Base-by-base conservation (phyloP, 92 coral and sea anemone species). In the Actinostola sp. region DNA sequence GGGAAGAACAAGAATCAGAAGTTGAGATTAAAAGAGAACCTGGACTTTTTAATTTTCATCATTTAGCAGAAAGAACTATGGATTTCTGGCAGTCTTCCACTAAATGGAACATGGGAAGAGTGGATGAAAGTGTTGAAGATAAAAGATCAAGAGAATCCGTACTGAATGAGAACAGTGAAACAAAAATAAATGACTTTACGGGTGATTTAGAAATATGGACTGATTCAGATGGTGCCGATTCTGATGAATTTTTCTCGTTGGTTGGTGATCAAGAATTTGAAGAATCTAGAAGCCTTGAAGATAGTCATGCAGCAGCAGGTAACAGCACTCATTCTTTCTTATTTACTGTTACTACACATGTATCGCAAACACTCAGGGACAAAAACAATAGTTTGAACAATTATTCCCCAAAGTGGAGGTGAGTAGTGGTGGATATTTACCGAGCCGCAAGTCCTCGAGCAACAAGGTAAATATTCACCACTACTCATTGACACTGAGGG, bases 261-360 rank as follows among this genome's bases (percentile, higher is more conserved):
- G 87, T 90, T 69, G 80, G 96, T 53, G 81, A 80, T 51, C 87
- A 81, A 61, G 86, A 76, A 44, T 68, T 68, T 27, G 82, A 73
- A 50, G 80, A 85, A 58, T 63, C 68, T 34, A 86, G 87, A 65
- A 79, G 88, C 42, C 89, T 95, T 62, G 97, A 95, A 41, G 95
- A 91, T 55, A 75, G 90, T 58, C 97, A 95, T 51, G 97, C 97
- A 16, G 93, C 95, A 1, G 94, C 95, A 42, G 99, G 99, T 95
- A 70, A 71, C 54, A 13, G 20, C 7, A 7, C 45, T 7, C n/a
- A n/a, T n/a, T n/a, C n/a, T n/a, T n/a, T n/a, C n/a, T n/a, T n/a
- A n/a, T n/a, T n/a, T n/a, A n/a, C n/a, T n/a, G n/a, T n/a, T n/a
- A n/a, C n/a, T n/a, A n/a, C n/a, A n/a, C n/a, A n/a, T n/a, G n/a